These are phyloP conservation scores for Dreissena rostriformis DNA, from an alignment of 1,140 invertebrate genomes.

Conservation along the genomic window DNA sequence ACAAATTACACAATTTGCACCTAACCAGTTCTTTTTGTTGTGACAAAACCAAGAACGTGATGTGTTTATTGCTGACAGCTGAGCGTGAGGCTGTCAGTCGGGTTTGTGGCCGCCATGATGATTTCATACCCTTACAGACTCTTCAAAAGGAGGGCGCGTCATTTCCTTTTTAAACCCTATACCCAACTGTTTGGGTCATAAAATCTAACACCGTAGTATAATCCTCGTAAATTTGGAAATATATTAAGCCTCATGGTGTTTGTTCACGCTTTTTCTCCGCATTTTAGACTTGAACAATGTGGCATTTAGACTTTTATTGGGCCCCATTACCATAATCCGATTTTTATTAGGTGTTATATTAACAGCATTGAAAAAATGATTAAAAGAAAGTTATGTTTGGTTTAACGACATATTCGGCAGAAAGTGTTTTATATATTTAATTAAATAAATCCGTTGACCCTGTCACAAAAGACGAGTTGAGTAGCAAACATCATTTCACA, in stretches of 20 bases:
- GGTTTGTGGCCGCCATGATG: not conserved
- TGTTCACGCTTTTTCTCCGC: conserved; percentile 11
- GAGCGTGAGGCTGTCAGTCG: conserved; percentile 21
- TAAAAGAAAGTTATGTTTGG: too few relatives aligned
- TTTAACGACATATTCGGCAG: too few relatives aligned
- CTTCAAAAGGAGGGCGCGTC: too few relatives aligned
- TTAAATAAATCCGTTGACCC: too few relatives aligned
- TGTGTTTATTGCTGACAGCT: conserved; percentile 43
- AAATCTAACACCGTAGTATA: not conserved
- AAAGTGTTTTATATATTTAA: too few relatives aligned
- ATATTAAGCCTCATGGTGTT: not conserved
- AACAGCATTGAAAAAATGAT: conserved; percentile 9
- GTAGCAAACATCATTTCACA: too few relatives aligned
- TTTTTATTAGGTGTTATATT: conserved; percentile 52
- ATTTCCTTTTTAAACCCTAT: not conserved
- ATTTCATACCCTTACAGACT: too few relatives aligned
- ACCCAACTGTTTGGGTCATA: not conserved
- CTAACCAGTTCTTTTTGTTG: too few relatives aligned
- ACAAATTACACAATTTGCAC: too few relatives aligned
- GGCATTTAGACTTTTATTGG: conserved; percentile 23
- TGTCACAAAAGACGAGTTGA: too few relatives aligned
- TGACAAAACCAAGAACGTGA: not conserved
- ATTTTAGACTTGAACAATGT: conserved; percentile 25
- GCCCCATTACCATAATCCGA: conserved; percentile 46
- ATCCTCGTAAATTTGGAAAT: not conserved